Conservation (phyloP, 2,888 invertebrate species). For the Lycaena phlaeas region DNA sequence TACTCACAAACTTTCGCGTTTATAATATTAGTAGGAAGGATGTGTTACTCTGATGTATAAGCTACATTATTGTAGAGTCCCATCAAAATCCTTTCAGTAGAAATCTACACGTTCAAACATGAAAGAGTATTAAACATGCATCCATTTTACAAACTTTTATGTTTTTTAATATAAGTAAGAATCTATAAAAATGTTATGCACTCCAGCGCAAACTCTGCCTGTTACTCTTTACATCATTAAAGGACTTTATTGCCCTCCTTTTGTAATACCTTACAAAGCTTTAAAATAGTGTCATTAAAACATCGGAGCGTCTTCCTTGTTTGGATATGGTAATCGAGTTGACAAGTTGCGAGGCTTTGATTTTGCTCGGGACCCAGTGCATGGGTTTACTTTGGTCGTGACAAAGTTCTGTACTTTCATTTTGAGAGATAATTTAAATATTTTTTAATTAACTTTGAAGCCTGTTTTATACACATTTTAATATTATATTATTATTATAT, state of each 20-base stretch:
- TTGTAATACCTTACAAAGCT: conserved; percentile 27
- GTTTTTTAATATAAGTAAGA: no score
- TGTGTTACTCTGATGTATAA: no score
- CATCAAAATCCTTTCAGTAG: no score
- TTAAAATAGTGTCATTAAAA: conserved; percentile 61
- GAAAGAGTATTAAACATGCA: no score
- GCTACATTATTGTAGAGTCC: no score
- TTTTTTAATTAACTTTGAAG: conserved; percentile 4
- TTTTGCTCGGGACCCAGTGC: conserved; percentile 41
- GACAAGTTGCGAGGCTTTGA: conserved; percentile 63
- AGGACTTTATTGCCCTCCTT: conserved; percentile 33
- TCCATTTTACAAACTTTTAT: no score
- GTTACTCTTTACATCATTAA: conserved; percentile 14
- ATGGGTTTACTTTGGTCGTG: conserved; percentile 54
- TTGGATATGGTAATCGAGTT: conserved; percentile 68
- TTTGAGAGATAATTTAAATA: conserved; percentile 14
- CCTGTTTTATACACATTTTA: not conserved
- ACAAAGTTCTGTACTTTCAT: conserved; percentile 40
- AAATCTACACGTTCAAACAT: no score
- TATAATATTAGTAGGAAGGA: no score
- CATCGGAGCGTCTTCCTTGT: conserved; percentile 55
- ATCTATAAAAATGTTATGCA: not conserved
- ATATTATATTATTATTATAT: no score
- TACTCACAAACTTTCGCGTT: no score
- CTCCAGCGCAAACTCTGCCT: not conserved